Evolutionary conservation across 2,797 vertebrate species (phyloP).

Genomic region (Pseudocheirus occidentalis): DNA sequence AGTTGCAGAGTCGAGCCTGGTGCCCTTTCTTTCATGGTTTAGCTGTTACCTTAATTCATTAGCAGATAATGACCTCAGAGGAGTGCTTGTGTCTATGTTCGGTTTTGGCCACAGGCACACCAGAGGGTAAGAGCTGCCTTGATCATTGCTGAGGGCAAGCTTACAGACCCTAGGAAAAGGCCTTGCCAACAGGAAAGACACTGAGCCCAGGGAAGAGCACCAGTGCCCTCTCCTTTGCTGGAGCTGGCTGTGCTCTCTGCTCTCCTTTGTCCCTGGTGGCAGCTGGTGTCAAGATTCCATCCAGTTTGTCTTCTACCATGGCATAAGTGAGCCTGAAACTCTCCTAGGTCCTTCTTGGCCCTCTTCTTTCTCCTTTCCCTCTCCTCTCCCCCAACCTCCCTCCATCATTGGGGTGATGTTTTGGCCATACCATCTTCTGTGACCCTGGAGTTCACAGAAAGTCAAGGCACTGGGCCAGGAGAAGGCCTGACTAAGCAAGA

Average conservation of each 20-base stretch:
- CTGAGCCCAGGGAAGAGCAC: constrained; percentile 12
- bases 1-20: constrained; percentile 65
- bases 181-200: constrained; percentile 21
- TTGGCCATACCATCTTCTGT: background rate
- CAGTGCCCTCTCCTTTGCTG: background rate
- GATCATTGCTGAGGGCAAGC: constrained; percentile 4
- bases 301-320: background rate
- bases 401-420: background rate
- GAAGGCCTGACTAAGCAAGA: too few species aligned
- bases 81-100: background rate
- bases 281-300: background rate
- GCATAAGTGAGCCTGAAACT: background rate
- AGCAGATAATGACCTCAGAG: constrained; percentile 74
- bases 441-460: constrained; percentile 22
- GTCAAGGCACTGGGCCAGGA: background rate
- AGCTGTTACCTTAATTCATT: constrained; percentile 78
- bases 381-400: constrained; percentile 14
- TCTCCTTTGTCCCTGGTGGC: background rate
- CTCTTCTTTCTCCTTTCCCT: background rate
- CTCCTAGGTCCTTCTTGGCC: background rate
- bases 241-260: background rate
- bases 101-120: constrained; percentile 59
- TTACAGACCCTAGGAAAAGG: background rate
- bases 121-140: background rate
- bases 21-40: constrained; percentile 68